Evolutionary conservation across 2,113 vertebrate genomes (phyloP).

Genomic region (Nibea coibor): DNA sequence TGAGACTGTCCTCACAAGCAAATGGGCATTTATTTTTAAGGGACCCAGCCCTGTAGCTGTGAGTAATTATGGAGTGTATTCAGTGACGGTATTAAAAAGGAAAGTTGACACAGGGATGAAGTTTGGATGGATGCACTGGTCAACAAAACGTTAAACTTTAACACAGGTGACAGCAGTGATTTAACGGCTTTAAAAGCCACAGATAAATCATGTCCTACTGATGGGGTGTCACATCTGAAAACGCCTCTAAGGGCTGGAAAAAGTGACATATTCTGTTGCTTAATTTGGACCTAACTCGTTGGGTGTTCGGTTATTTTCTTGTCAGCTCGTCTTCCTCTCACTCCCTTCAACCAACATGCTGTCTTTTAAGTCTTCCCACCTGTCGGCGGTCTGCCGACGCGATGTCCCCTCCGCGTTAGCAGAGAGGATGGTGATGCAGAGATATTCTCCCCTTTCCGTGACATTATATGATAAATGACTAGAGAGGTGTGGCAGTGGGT

Average conservation of each 20-base stretch:
- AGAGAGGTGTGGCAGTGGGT: slow-evolving; percentile 73
- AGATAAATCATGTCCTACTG: not conserved
- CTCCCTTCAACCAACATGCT: not conserved
- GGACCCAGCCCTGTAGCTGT: not conserved
- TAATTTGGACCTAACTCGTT: not conserved
- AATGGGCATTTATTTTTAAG: not conserved
- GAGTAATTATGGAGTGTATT: not conserved
- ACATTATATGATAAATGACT: slow-evolving; percentile 77
- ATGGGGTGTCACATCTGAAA: not conserved
- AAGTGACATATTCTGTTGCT: not conserved
- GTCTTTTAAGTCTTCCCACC: slow-evolving; percentile 42
- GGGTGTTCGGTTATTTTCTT: slow-evolving; percentile 1
- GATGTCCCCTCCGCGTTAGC: slow-evolving; percentile 30
- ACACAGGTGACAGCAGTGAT: not conserved
- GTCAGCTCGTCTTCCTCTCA: slow-evolving; percentile 12
- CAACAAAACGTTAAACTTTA: too few species aligned
- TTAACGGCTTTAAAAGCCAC: not conserved
- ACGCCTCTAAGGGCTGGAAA: not conserved
- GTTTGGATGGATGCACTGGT: not conserved
- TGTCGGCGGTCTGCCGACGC: slow-evolving; percentile 38
- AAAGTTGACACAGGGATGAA: not conserved
- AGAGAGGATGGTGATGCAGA: slow-evolving; percentile 43
- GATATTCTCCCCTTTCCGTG: slow-evolving; percentile 53
- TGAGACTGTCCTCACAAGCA: not conserved
- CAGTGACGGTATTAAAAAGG: not conserved